Percentiles rank a stretch among this genome's conserved stretches.
Conservation (phyloP, 2,888 invertebrate species). For the Caenorhabditis uteleia region DNA sequence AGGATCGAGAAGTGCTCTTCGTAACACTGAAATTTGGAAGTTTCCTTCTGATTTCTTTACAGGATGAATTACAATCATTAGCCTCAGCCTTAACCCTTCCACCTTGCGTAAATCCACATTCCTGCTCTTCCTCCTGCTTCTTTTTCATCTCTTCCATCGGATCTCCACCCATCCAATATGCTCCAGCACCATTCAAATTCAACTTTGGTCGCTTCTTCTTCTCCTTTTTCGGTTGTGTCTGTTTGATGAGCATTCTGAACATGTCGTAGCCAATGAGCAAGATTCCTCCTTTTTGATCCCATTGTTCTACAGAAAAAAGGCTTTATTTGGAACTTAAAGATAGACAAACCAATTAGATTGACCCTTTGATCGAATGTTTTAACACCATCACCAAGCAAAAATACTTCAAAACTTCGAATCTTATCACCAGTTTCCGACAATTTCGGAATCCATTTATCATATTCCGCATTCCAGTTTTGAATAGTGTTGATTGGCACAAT, state of each 20-base stretch:
- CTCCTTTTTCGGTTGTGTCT: constrained; percentile 38
- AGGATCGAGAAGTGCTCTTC: constrained; percentile 78
- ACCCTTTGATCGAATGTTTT: constrained; percentile 88
- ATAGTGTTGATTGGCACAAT: constrained; percentile 98
- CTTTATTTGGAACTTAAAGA: neutral
- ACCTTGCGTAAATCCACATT: constrained; percentile 35
- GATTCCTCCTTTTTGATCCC: constrained; percentile 88
- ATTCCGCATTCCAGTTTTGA: constrained; percentile 93
- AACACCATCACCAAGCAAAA: constrained; percentile 89
- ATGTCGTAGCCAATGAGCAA: constrained; percentile 95
- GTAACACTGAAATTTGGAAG: constrained; percentile 35
- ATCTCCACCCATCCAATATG: too few relatives aligned
- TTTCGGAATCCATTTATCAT: constrained; percentile 91
- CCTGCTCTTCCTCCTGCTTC: constrained; percentile 7
- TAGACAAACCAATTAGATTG: constrained; percentile 76
- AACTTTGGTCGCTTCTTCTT: constrained; percentile 34
- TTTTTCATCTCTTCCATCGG: constrained; percentile 1
- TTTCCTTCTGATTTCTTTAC: neutral
- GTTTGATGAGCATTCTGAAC: constrained; percentile 82
- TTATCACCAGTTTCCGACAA: constrained; percentile 30
- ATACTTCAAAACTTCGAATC: constrained; percentile 82
- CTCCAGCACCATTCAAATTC: constrained; percentile 31
- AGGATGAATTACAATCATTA: constrained; percentile 27
- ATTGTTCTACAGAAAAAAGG: constrained; percentile 77
- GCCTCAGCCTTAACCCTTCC: constrained; percentile 48